Base-by-base conservation (phyloP, 2,888 invertebrate species). In the Anthrax anthrax region DNA sequence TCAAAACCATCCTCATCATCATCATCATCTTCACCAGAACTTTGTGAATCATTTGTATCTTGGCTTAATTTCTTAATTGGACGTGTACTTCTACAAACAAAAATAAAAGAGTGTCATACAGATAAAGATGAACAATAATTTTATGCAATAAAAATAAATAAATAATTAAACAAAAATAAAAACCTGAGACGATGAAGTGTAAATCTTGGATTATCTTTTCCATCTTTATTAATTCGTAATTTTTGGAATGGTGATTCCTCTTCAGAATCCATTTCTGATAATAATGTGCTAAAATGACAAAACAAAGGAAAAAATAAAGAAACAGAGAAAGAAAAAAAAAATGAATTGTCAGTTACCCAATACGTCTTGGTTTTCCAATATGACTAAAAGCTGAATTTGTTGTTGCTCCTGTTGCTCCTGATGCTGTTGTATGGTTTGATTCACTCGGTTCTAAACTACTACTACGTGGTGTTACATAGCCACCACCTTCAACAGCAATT, bases 1-100 rank as follows among this genome's bases (percentile, higher is more conserved):
- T 91, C 90, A 72, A 91, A 91, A 55, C 87, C 88, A 60, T 91
- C 91, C 59, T 88, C 88, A n/a, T n/a, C n/a, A n/a, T n/a, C n/a
- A 57, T 89, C 82, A 62, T 87, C 89, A 52, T 84, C 84, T 67
- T 90, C 81, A 50, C 90, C 81, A 41, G 90, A 90, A 64, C 89
- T 89, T 52, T 88, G 76, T 51, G 89, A 89, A 68, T 90, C 90
- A 34, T 83, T 83, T 56, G 83, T 80, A 47, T 68, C 69, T 55
- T 67, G 65, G 49, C 62, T 63, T 19, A 60, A 51, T 60, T 82
- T 79, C 51, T 80, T 76, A 19, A 73, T 70, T 38, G 85, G 84
- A 50, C 84, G 70, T 18, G 81, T 78, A 60, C 81, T 81, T 65
- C 80, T 77, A 54, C 49, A 19, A 39, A 39, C 32, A 29, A 43